Evolutionary conservation across 2,888 invertebrate species (phyloP), one percentile per base, ranked within the genome.

Genomic region (Scaptomyza polygonia): DNA sequence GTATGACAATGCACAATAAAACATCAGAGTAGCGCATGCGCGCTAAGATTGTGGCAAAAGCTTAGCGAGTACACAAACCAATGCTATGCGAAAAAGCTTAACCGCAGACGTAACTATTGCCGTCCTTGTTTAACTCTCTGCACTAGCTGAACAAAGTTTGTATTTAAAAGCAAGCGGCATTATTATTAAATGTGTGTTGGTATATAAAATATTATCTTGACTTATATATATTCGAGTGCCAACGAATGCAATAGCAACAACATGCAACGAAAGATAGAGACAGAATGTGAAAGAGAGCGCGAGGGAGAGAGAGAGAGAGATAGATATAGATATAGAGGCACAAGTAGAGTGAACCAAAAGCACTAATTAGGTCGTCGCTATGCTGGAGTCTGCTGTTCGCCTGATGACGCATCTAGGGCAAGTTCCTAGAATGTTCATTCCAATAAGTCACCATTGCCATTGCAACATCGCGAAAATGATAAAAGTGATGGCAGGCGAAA

Each of bases 391-490:
- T 79, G 59, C 86, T 91, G 90, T 3, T 57, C 66, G 69, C 90
- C 88, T 90, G 78, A 29, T 90, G 44, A 44, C 63, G 76, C 90
- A 88, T 90, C 90, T 91, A 90, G 90, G 88, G 91, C 90, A 91
- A 90, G 91, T 91, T 91, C 91, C 91, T 91, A 91, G 90, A 90
- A 90, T 91, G 89, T 88, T 84, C 80, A 86, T 86, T 88, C 87
- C 88, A 86, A 78, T 87, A 77, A 78, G 88, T 77, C 72, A 77
- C 83, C 72, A 72, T 25, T 65, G 61, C 76, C 79, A 29, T 78
- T 79, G 80, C 72, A 71, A 78, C 82, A 81, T 70, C 77, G 73
- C 73, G 65, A 67, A 85, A 73, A 67, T 77, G 67, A 65, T 62
- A 47, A 70, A 59, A 62, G 66, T 59, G 69, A 54, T 71, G 75